phyloP scores from a whole-genome alignment of 2,797 vertebrate genomes.

The Myotis planiceps region DNA sequence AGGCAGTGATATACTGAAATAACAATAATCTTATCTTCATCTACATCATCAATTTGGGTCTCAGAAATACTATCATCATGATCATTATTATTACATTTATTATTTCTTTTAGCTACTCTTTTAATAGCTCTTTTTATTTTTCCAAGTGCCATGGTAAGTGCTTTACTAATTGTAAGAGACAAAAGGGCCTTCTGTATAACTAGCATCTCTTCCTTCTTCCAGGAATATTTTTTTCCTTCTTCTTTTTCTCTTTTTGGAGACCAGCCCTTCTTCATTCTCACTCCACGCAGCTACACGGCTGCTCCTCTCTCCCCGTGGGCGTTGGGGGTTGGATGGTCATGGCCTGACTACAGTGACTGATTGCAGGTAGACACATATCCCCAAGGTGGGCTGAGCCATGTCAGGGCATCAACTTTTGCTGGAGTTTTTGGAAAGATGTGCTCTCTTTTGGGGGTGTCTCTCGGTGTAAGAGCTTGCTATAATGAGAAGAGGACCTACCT shows the following conservation, averaged over 20 bases:
- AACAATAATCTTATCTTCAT: background rate
- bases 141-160: background rate
- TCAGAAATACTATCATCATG: background rate
- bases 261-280: background rate
- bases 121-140: background rate
- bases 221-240: background rate
- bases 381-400: background rate
- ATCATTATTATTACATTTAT: background rate
- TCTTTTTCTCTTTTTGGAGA: background rate
- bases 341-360: background rate
- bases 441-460: background rate
- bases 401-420: background rate
- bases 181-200: background rate
- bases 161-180: background rate
- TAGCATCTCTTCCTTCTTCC: background rate
- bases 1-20: background rate
- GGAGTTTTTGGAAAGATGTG: background rate
- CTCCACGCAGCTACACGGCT: background rate
- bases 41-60: background rate
- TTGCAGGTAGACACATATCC: too few relatives aligned
- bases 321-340: background rate
- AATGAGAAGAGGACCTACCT: background rate
- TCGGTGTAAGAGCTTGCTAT: background rate
- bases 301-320: background rate
- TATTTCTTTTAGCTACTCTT: background rate